These are phyloP conservation scores for Blera fallax DNA, from an alignment of 2,888 invertebrate species.

Conservation along the genomic window DNA sequence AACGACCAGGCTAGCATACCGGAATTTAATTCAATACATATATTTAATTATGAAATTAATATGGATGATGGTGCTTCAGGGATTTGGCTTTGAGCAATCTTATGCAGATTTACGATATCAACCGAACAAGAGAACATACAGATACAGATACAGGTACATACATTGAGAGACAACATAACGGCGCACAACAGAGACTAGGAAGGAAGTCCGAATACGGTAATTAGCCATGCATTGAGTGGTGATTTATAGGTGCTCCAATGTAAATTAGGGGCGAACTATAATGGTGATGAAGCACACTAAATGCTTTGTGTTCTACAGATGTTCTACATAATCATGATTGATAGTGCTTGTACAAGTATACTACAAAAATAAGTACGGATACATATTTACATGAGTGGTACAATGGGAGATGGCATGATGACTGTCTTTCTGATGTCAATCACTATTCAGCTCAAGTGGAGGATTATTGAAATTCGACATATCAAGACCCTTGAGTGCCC, in stretches of 20 bases:
- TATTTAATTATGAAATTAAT: constrained; percentile 71
- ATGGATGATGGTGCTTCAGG: constrained; percentile 68
- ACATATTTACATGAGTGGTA: not conserved
- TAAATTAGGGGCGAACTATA: constrained; percentile 61
- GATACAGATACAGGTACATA: too few species aligned
- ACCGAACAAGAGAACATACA: constrained; percentile 22
- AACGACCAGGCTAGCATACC: not conserved
- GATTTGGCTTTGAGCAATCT: constrained; percentile 58
- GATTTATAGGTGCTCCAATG: constrained; percentile 68
- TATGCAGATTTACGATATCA: constrained; percentile 61
- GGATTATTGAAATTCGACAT: too few species aligned
- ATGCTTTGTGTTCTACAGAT: constrained; percentile 69
- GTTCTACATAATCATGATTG: constrained; percentile 53
- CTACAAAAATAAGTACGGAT: constrained; percentile 1
- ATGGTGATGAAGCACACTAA: constrained; percentile 71
- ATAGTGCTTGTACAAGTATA: constrained; percentile 17
- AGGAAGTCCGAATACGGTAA: constrained; percentile 67
- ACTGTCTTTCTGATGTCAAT: not conserved
- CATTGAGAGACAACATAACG: not conserved
- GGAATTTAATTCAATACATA: constrained; percentile 61
- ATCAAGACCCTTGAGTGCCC: too few species aligned
- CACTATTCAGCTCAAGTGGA: not conserved
- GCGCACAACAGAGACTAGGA: constrained; percentile 33
- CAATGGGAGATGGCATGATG: not conserved
- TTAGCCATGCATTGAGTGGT: constrained; percentile 71